A percentile compares a stretch with the other conserved stretches of the same genome.
Evolutionary conservation across 2,797 vertebrate species (phyloP).

Genomic region (Carcharodon carcharias): DNA sequence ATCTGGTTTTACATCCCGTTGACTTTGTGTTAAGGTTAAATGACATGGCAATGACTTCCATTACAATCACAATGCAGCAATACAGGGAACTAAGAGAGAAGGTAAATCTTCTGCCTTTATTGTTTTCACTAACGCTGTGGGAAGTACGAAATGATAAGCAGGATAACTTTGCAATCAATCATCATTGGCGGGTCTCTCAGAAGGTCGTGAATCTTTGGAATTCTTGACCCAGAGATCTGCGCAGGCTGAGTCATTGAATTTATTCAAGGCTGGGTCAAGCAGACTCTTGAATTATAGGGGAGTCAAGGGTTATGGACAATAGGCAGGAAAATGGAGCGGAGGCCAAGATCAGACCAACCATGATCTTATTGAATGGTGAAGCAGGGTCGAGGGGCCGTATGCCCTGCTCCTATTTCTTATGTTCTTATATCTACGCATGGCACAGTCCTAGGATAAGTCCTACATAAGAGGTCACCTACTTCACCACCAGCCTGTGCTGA

Average conservation of each 20-base stretch:
- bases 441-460: neutral
- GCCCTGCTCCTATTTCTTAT: too few species aligned
- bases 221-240: too few species aligned
- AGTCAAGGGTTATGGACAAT: too few species aligned
- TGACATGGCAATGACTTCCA: neutral
- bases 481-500: neutral
- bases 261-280: too few species aligned
- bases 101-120: neutral
- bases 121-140: neutral
- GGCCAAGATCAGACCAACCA: too few species aligned
- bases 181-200: neutral
- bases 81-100: neutral
- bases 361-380: too few species aligned
- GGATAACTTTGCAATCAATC: neutral
- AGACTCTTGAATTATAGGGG: too few species aligned
- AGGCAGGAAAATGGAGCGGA: too few species aligned
- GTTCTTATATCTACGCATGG: neutral
- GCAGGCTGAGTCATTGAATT: too few species aligned
- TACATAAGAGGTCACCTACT: neutral
- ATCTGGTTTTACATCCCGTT: neutral
- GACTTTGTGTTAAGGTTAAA: neutral
- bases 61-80: neutral
- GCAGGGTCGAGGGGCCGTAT: too few species aligned
- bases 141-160: neutral
- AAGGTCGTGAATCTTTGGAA: too few species aligned